These are phyloP conservation scores for Tanytarsus gracilentus DNA, from an alignment of 2,888 invertebrate genomes.

Conservation along the genomic window DNA sequence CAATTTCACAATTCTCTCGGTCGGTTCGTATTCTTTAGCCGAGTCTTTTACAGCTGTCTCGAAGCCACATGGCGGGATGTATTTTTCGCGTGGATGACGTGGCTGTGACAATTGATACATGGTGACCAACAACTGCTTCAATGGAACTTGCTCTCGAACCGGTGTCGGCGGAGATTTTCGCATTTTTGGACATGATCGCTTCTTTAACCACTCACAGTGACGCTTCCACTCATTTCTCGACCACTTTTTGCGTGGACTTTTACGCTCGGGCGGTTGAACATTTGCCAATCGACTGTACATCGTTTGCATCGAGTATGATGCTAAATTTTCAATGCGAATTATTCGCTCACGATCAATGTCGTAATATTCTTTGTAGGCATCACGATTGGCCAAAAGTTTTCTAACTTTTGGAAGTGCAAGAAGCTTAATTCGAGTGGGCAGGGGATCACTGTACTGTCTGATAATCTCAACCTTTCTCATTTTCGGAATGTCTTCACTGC, in stretches of 20 bases:
- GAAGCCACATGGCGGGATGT: neutral
- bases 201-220: slow-evolving; percentile 34
- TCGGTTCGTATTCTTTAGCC: slow-evolving; percentile 31
- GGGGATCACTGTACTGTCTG: neutral
- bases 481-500: neutral
- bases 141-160: slow-evolving; percentile 32
- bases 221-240: slow-evolving; percentile 34
- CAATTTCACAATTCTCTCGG: slow-evolving; percentile 35
- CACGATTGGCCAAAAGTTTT: neutral
- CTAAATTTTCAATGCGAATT: neutral
- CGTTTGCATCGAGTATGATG: slow-evolving; percentile 33
- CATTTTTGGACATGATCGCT: slow-evolving; percentile 37
- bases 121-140: neutral
- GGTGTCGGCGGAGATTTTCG: slow-evolving; percentile 30
- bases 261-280: slow-evolving; percentile 34
- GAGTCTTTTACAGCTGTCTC: neutral
- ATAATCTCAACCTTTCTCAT: neutral
- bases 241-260: slow-evolving; percentile 33
- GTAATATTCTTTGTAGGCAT: neutral
- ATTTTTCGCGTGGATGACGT: neutral
- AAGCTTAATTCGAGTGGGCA: slow-evolving; percentile 6
- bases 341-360: neutral
- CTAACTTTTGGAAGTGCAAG: slow-evolving; percentile 15
- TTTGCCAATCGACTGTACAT: slow-evolving; percentile 39
- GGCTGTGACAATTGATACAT: neutral